Conservation (phyloP, 2,888 invertebrate species). For the Heliconius cydno region DNA sequence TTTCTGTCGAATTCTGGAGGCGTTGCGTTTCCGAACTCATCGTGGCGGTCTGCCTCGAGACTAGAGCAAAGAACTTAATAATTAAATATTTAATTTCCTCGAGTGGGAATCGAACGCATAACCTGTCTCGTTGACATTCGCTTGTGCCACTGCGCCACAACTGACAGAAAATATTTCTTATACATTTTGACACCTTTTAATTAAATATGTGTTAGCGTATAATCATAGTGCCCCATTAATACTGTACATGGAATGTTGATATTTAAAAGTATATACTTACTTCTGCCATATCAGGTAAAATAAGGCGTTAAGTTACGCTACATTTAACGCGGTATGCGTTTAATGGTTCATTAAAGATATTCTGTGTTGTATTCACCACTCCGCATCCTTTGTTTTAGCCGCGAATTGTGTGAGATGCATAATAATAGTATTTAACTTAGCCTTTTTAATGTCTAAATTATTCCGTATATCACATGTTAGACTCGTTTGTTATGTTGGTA, state of each 20-base stretch:
- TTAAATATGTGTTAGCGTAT: not conserved
- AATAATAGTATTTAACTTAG: not conserved
- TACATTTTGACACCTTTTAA: not conserved
- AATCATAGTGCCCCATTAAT: not conserved
- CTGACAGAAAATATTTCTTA: no score
- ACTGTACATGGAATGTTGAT: not conserved
- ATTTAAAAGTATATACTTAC: not conserved
- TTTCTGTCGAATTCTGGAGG: no score
- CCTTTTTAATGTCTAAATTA: conserved; percentile 7
- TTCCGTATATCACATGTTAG: not conserved
- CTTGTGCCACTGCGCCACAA: no score
- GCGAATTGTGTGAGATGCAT: not conserved
- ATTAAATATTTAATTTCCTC: no score
- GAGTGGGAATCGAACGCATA: no score
- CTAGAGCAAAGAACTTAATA: no score
- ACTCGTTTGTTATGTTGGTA: not conserved
- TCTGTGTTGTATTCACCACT: not conserved
- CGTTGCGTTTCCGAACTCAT: no score
- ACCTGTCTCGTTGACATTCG: no score
- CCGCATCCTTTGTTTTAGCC: not conserved
- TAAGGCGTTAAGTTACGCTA: conserved; percentile 1
- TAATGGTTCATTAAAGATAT: conserved; percentile 6
- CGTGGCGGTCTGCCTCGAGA: no score
- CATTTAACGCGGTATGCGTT: conserved; percentile 6
- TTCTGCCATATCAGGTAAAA: not conserved